Base-by-base conservation (phyloP, 1,140 invertebrate genomes). In the Apis dorsata region DNA sequence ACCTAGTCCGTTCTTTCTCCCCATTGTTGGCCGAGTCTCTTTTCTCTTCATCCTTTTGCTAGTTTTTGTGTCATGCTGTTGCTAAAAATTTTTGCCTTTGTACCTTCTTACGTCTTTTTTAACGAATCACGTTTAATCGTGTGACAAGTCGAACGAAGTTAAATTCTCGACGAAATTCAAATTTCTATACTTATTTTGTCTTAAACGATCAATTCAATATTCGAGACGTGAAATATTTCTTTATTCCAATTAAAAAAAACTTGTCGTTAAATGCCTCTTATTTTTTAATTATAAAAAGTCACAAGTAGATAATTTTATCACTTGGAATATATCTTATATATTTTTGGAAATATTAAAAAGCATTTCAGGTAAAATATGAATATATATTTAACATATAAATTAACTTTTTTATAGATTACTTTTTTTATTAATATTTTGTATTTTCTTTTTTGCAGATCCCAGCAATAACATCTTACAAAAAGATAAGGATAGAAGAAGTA, bases 41-140 rank as follows among this genome's bases (percentile, higher is more conserved):
- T n/a, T 34, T 34, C 71, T 21, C 19, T 19, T 44, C 57, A 7
- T 76, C 74, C 57, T 63, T 24, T 63, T 28, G n/a, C 11, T 21
- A 65, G 60, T 34, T 76, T 63, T 65, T 63, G 44, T 51, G 49
- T 7, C 15, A 28, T n/a, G 59, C 44, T 62, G 73, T 75, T 44
- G 34, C 60, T 76, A 44, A 24, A 51, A 51, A 62, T 49, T 49
- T 75, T 65, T 17, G 60, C 44, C 74, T 76, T 73, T 73, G 71
- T 57, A n/a, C 19, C 19, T 44, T 44, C 12, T 15, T 34, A 34
- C 28, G 2, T 9, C 19, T 11, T 21, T 49, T 62, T 63, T 53
- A 63, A 28, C 60, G 21, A 73, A 73, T 28, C 7, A 9, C 44
- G 66, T 19, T 73, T 57, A 53, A 73, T 51, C 34, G 5, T 34